These are phyloP conservation scores for Agrochola circellaris DNA, from an alignment of 2,888 invertebrate species.

Conservation along the genomic window DNA sequence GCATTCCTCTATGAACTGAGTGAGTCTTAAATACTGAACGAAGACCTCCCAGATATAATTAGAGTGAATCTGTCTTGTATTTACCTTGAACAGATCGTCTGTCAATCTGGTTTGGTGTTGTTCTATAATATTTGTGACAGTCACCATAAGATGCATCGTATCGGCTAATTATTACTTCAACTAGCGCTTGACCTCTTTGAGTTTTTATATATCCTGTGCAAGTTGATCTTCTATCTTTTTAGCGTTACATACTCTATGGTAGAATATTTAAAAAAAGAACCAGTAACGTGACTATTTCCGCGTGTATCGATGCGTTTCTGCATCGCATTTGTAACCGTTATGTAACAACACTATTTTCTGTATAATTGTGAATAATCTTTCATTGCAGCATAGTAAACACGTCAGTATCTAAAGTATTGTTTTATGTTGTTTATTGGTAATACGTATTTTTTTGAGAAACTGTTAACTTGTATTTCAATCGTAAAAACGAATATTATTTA, in stretches of 20 bases:
- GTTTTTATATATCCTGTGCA: slow-evolving; percentile 1
- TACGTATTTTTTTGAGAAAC: background rate
- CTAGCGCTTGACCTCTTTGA: background rate
- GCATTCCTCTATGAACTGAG: background rate
- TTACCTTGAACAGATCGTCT: background rate
- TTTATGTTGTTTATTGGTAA: slow-evolving; percentile 3
- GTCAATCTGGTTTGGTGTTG: background rate
- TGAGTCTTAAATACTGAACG: background rate
- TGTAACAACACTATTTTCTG: slow-evolving; percentile 54
- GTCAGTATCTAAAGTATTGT: background rate
- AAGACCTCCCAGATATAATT: background rate
- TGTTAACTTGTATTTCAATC: background rate
- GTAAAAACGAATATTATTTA: background rate
- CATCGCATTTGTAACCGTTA: slow-evolving; percentile 60
- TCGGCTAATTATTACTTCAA: background rate
- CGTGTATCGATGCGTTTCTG: slow-evolving; percentile 63
- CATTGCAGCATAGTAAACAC: slow-evolving; percentile 17
- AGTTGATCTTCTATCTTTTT: slow-evolving; percentile 9
- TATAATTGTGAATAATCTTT: slow-evolving; percentile 59
- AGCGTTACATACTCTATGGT: slow-evolving; percentile 11
- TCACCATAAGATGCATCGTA: background rate
- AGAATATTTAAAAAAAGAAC: slow-evolving; percentile 52
- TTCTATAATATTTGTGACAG: background rate
- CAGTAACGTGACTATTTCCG: slow-evolving; percentile 51
- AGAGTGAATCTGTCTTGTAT: too few species aligned